Evolutionary conservation across 2,113 vertebrate genomes (phyloP).

Genomic region (Gopherus flavomarginatus): DNA sequence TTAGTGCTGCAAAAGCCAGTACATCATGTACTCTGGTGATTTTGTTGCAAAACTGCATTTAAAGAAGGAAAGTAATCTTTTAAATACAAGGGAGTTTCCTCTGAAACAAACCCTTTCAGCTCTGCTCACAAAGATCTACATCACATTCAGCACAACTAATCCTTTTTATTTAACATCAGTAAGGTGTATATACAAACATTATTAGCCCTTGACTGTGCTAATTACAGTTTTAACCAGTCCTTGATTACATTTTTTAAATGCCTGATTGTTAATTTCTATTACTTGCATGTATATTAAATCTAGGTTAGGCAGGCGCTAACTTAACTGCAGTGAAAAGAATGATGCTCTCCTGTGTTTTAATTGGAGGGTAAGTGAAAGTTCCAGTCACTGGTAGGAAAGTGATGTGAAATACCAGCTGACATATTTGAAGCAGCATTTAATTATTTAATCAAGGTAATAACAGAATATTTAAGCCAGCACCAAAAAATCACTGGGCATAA

Average conservation of each 20-base stretch:
- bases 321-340: background rate
- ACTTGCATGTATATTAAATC: background rate
- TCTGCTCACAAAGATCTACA: background rate
- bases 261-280: background rate
- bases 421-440: constrained; percentile 75
- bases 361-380: constrained; percentile 33
- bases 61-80: constrained; percentile 15
- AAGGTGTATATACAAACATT: background rate
- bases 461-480: constrained; percentile 74
- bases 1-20: background rate
- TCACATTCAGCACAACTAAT: background rate
- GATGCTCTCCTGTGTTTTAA: background rate
- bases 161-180: constrained; percentile 1
- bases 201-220: background rate
- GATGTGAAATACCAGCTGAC: constrained; percentile 76
- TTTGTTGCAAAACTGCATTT: constrained; percentile 11
- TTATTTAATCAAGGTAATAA: constrained; percentile 82
- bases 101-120: constrained; percentile 16
- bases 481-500: constrained; percentile 70
- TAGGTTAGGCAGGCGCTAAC: background rate
- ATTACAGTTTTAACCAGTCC: background rate
- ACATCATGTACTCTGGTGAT: constrained; percentile 8
- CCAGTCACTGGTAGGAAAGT: constrained; percentile 62
- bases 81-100: constrained; percentile 12
- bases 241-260: constrained; percentile 6